A percentile compares a stretch with the other conserved stretches of the same genome.
Evolutionary conservation across 2,113 vertebrate species (phyloP).

Genomic region (Corydoras sp.): DNA sequence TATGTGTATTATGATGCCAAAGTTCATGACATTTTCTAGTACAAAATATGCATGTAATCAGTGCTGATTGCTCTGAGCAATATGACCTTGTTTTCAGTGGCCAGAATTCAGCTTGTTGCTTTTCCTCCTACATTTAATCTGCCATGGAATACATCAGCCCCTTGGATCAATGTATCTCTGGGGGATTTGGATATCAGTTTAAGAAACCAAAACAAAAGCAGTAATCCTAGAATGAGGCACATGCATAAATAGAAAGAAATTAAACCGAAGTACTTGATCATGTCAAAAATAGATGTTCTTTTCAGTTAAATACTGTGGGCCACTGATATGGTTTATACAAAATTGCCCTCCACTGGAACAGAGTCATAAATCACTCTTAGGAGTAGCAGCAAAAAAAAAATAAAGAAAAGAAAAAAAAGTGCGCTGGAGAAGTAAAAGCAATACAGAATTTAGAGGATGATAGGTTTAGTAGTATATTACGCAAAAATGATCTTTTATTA

Average conservation of each 20-base stretch:
- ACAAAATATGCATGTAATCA: slow-evolving; percentile 1
- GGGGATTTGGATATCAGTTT: slow-evolving; percentile 14
- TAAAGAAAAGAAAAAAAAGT: too few species aligned
- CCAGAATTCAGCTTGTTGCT: background rate
- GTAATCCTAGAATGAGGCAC: background rate
- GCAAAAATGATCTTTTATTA: too few species aligned
- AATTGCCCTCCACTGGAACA: too few species aligned
- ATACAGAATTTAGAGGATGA: too few species aligned
- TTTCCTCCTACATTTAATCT: slow-evolving; percentile 21
- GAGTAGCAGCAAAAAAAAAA: too few species aligned
- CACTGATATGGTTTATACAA: too few species aligned
- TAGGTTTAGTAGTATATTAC: too few species aligned
- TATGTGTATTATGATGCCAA: background rate
- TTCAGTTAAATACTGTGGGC: too few species aligned
- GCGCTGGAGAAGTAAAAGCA: too few species aligned
- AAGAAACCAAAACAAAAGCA: slow-evolving; percentile 5
- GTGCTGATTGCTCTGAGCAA: background rate
- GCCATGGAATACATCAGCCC: slow-evolving; percentile 24
- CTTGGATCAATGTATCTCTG: slow-evolving; percentile 18
- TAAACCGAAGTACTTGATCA: background rate
- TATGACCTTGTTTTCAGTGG: slow-evolving; percentile 27
- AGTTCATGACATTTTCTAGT: slow-evolving; percentile 6
- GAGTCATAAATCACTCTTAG: too few species aligned
- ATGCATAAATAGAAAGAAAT: slow-evolving; percentile 1
- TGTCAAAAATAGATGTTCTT: background rate